Conservation (phyloP, 2,888 invertebrate genomes). For the Aphrophora alni region DNA sequence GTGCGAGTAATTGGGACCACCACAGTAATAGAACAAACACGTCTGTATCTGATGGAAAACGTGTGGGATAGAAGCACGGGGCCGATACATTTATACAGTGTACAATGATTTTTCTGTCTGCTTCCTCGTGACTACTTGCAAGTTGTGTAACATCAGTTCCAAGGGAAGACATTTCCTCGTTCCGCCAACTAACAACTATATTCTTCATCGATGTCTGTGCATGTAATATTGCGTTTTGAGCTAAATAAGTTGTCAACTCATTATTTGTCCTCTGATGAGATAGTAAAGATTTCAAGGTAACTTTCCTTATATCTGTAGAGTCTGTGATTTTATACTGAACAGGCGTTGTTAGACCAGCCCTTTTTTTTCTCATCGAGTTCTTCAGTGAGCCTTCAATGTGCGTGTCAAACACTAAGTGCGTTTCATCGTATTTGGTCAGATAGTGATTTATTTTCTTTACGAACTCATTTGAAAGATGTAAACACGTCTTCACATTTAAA, state of each 20-base stretch:
- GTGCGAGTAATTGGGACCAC: neutral
- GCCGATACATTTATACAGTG: conserved; percentile 13
- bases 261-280: neutral
- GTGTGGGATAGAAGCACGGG: conserved; percentile 13
- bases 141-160: conserved; percentile 10
- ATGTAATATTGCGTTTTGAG: conserved; percentile 12
- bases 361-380: conserved; percentile 4
- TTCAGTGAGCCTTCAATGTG: conserved; percentile 12
- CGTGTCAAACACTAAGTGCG: conserved; percentile 14
- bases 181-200: conserved; percentile 17
- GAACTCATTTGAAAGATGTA: conserved; percentile 14
- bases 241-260: conserved; percentile 16
- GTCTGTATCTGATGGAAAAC: neutral
- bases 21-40: neutral
- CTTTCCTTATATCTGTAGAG: neutral
- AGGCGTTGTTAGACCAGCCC: neutral
- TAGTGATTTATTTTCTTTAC: neutral
- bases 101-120: conserved; percentile 10
- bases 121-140: conserved; percentile 17
- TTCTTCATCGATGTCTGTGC: conserved; percentile 6
- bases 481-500: neutral
- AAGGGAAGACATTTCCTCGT: conserved; percentile 6
- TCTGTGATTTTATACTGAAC: conserved; percentile 21
- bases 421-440: neutral
- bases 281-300: neutral